Evolutionary conservation across 2,888 invertebrate species (phyloP), one percentile per base, ranked within the genome.

Genomic region (Plebejus melissa): DNA sequence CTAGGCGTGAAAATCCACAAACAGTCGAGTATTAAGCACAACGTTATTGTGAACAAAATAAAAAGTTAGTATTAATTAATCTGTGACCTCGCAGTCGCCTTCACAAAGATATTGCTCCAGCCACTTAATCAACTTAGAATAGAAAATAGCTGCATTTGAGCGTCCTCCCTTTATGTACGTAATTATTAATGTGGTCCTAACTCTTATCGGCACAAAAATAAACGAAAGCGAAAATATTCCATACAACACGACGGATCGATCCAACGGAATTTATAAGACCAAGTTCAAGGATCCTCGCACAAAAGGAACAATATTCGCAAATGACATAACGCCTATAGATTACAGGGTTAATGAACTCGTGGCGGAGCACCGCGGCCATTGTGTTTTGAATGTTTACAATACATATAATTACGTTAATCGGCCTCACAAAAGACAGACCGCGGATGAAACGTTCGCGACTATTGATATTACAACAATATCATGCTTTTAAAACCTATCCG

Each of bases 391-490:
- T 84, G 83, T 85, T 86, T 84, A 84, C 84, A 82, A 71, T 75
- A 85, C 84, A 87, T 85, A 86, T 89, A 90, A 91, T 91, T 90
- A 91, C 84, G 86, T 87, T 89, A 91, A 90, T 91, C 88, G 86
- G 79, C 84, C 83, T 83, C 85, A 91, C 88, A 89, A 91, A 90
- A 88, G 88, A 88, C 86, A 88, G 85, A 86, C 75, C 75, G 80
- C 84, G 85, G 84, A 91, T 89, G 93, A 92, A 92, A 90, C 91
- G 87, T 90, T 88, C 84, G 88, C 87, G 82, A 88, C 90, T 89
- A 91, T 92, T 91, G 88, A 91, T 91, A 91, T 90, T 85, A 89
- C 87, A 91, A 91, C 88, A 93, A 92, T 90, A 91, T 91, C 90
- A 87, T 85, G 86, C 89, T 88, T 89, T 90, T 89, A 87, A 86